Base-by-base conservation (phyloP, 2,888 invertebrate genomes). In the Odontocolon sp. region DNA sequence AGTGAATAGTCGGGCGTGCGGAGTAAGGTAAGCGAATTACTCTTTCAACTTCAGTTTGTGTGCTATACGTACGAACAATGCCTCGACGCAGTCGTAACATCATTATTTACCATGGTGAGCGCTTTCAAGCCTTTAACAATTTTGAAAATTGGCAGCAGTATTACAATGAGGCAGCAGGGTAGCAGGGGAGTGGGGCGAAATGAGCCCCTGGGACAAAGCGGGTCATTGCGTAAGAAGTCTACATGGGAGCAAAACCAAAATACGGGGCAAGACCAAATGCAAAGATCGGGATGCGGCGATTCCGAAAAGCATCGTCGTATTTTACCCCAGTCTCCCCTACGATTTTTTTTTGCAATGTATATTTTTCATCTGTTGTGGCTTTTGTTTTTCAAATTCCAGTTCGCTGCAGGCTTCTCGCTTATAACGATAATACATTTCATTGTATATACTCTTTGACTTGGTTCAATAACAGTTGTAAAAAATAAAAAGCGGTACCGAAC, bases 21-120 rank as follows among this genome's bases (percentile, higher is more conserved):
- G 79, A 78, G 76, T 79, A 78, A 81, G 79, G 77, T 82, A 80
- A 86, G 82, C 85, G 82, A 87, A 87, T 86, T 87, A 87, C 83
- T 86, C 86, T 87, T 87, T 83, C 83, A 80, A 47, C 54, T 64
- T 70, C 21, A 50, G 9, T 33, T 31, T 28, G 28, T 42, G 56
- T 36, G 50, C 45, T 47, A 56, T 54, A 59, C 28, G 38, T 56
- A 67, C 68, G 36, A 26, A 75, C 75, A 76, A 76, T 76, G 54
- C 59, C 50, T 28, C 26, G 28, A 61, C 45, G 75, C 36, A 33
- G 52, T 77, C 68, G 64, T 68, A 64, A 68, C 26, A 50, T 72
- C 68, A 77, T 77, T 68, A 67, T 50, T 31, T 42, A 57, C 67
- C 50, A 45, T 67, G 59, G 47, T 71, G 18, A 8, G 23, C 11